Evolutionary conservation across 2,113 vertebrate species (phyloP).

Genomic region (Sturnus vulgaris): DNA sequence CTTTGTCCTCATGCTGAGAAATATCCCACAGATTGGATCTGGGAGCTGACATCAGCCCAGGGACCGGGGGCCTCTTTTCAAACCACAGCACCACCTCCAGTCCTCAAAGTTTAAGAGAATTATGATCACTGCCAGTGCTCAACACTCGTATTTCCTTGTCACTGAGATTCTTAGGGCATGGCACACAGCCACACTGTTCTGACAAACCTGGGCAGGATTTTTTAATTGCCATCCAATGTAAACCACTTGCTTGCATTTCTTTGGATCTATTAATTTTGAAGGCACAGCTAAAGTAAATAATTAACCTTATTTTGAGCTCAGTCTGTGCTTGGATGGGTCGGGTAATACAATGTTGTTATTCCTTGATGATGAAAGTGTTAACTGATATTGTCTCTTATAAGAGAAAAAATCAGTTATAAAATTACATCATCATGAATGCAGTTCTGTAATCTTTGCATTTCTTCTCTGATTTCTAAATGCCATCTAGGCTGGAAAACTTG

Average conservation of each 20-base stretch:
- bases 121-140: rapidly evolving
- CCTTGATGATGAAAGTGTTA: neutral
- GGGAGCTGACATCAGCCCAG: neutral
- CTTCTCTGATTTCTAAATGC: neutral
- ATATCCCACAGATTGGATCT: neutral
- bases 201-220: neutral
- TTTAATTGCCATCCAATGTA: neutral
- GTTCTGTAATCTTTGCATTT: neutral
- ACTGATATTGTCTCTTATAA: neutral
- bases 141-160: neutral
- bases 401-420: neutral
- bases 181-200: neutral
- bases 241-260: neutral
- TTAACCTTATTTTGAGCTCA: neutral
- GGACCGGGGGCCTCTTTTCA: neutral
- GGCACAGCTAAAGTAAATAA: neutral
- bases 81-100: rapidly evolving
- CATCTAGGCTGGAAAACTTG: neutral
- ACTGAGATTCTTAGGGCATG: neutral
- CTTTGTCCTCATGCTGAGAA: neutral
- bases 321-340: rapidly evolving
- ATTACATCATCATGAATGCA: neutral
- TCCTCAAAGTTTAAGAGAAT: neutral
- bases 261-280: neutral
- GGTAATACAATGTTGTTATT: neutral